Percentiles rank a stretch among this genome's conserved stretches.
phyloP scores from a whole-genome alignment of 2,797 vertebrate species.

The Molossus molossus region DNA sequence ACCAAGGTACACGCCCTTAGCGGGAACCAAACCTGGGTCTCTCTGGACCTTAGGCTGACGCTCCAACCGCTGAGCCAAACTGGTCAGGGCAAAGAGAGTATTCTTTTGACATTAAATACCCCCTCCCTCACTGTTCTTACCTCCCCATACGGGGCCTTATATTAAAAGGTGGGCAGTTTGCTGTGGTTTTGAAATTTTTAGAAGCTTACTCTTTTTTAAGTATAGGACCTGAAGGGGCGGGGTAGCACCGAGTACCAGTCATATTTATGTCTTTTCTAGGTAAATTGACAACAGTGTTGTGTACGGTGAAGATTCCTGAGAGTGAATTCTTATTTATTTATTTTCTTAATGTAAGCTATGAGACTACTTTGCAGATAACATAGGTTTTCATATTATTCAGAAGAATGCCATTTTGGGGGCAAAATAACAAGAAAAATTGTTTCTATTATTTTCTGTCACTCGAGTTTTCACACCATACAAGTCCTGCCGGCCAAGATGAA shows the following conservation, averaged over 20 bases:
- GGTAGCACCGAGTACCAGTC: background rate
- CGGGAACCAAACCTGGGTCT: too few species aligned
- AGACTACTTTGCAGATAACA: slow-evolving; percentile 58
- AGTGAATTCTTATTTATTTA: background rate
- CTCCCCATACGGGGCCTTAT: background rate
- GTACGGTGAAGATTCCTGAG: slow-evolving; percentile 17
- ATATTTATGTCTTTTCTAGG: background rate
- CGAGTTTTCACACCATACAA: slow-evolving; percentile 65
- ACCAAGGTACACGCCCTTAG: too few species aligned
- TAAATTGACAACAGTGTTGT: background rate
- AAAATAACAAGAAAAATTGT: slow-evolving; percentile 67
- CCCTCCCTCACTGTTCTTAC: background rate
- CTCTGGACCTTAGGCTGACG: too few species aligned
- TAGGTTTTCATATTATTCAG: slow-evolving; percentile 53
- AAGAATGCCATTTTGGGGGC: slow-evolving; percentile 68
- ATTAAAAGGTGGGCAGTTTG: background rate
- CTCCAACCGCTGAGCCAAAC: too few species aligned
- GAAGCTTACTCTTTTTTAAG: background rate
- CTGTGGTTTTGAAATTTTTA: slow-evolving; percentile 42
- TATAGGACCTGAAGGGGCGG: rapidly evolving
- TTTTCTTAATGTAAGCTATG: slow-evolving; percentile 16
- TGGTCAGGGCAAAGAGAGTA: background rate
- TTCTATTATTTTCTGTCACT: slow-evolving; percentile 53
- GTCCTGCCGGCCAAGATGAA: slow-evolving; percentile 51
- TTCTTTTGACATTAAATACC: slow-evolving; percentile 2